Conservation (phyloP, 2,888 invertebrate species). For the Tetranychus truncatus region DNA sequence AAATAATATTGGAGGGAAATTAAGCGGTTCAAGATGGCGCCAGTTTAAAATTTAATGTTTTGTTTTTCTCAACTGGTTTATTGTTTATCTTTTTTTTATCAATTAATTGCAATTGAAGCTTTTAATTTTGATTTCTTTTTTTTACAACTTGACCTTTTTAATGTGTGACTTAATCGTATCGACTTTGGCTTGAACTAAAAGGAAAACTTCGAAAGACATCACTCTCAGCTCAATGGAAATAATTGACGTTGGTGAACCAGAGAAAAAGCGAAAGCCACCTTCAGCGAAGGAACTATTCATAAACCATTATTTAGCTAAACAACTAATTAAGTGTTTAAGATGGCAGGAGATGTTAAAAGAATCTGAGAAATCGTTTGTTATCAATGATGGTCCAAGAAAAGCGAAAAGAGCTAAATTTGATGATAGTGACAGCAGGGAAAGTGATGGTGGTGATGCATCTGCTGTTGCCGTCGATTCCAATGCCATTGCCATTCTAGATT, state of each 20-base stretch:
- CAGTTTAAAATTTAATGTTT: background rate
- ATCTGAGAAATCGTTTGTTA: background rate
- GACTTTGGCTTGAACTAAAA: no score
- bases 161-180: no score
- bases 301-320: background rate
- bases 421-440: background rate
- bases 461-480: background rate
- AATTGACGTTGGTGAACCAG: background rate
- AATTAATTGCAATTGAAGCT: background rate
- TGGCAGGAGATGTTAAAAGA: background rate
- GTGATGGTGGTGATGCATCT: background rate
- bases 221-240: no score
- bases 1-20: background rate
- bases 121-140: no score
- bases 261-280: background rate
- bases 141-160: no score
- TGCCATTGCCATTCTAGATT: background rate
- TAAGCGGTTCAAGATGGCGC: background rate
- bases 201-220: no score
- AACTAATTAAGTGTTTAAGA: background rate
- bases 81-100: background rate
- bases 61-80: background rate
- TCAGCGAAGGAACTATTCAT: background rate
- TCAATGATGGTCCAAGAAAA: background rate
- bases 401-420: background rate